A percentile compares a stretch with the other conserved stretches of the same genome.
Evolutionary conservation across 2,797 vertebrate species (phyloP).

Genomic region (Takifugu rubripes): DNA sequence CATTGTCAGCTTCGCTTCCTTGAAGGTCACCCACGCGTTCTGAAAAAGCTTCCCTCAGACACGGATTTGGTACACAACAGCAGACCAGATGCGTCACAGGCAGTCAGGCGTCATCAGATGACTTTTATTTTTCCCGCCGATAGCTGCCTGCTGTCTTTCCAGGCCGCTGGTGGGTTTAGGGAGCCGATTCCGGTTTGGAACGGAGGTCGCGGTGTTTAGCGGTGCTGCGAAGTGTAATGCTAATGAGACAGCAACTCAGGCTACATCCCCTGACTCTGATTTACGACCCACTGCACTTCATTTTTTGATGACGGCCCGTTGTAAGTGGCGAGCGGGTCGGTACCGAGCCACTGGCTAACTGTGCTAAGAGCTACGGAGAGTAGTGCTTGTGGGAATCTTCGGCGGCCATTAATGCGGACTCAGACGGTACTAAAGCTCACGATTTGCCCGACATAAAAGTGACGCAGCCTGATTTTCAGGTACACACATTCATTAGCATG

Average conservation of each 20-base stretch:
- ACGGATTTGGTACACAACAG: slow-evolving; percentile 48
- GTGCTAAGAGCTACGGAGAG: too few species aligned
- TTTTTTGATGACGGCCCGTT: not conserved
- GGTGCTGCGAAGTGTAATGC: slow-evolving; percentile 25
- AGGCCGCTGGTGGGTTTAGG: not conserved
- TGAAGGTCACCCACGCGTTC: slow-evolving; percentile 69
- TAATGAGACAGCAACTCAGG: slow-evolving; percentile 18
- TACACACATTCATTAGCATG: slow-evolving; percentile 24
- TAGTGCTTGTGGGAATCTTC: slow-evolving; percentile 21
- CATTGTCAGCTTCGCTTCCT: slow-evolving; percentile 58
- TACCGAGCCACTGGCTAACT: slow-evolving; percentile 20
- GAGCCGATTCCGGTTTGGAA: slow-evolving; percentile 6
- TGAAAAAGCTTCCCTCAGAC: slow-evolving; percentile 60
- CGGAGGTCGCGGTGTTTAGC: slow-evolving; percentile 31
- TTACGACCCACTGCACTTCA: not conserved
- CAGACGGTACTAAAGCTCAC: slow-evolving; percentile 12
- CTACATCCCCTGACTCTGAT: not conserved
- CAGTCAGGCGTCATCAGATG: slow-evolving; percentile 58
- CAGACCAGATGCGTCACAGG: slow-evolving; percentile 63
- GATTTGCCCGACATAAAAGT: slow-evolving; percentile 9
- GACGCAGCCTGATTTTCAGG: slow-evolving; percentile 25
- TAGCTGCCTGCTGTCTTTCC: slow-evolving; percentile 15
- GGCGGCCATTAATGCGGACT: slow-evolving; percentile 19
- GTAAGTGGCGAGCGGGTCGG: not conserved
- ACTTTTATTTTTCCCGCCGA: slow-evolving; percentile 35